Evolutionary conservation across 2,113 vertebrate species (phyloP).

Genomic region (Equus przewalskii): DNA sequence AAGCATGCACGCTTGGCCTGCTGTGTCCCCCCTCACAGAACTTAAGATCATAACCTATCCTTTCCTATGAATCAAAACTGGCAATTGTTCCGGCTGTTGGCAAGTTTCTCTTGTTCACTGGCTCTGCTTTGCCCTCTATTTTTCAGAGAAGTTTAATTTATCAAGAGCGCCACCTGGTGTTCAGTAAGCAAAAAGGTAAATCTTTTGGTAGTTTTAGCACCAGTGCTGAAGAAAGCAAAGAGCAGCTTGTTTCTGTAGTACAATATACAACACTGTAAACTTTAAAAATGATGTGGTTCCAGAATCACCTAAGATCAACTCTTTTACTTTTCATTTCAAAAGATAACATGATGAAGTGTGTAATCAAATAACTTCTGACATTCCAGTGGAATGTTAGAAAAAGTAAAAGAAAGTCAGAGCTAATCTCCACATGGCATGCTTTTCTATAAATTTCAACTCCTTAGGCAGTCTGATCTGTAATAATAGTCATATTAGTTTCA

Average conservation of each 20-base stretch:
- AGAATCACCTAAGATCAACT: neutral
- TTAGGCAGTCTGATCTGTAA: neutral
- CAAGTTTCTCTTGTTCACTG: neutral
- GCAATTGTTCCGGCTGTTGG: neutral
- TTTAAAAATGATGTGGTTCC: neutral
- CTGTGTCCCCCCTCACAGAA: neutral
- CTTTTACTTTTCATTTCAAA: neutral
- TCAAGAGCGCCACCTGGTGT: slow-evolving; percentile 46
- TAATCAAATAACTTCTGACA: neutral
- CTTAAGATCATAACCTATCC: neutral
- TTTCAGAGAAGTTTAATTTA: neutral
- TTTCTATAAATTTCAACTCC: neutral
- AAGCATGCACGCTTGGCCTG: neutral
- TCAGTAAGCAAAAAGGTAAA: neutral
- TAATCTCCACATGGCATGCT: neutral
- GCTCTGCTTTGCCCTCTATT: neutral
- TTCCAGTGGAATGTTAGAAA: neutral
- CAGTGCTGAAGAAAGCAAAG: neutral
- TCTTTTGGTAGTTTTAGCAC: neutral
- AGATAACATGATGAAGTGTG: neutral
- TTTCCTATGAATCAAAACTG: neutral
- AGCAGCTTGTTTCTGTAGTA: neutral
- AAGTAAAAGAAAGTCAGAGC: neutral
- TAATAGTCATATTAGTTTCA: neutral
- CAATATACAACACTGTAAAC: neutral